These are phyloP conservation scores for Cossypha dichroa DNA, from an alignment of 2,797 vertebrate species.

Conservation along the genomic window DNA sequence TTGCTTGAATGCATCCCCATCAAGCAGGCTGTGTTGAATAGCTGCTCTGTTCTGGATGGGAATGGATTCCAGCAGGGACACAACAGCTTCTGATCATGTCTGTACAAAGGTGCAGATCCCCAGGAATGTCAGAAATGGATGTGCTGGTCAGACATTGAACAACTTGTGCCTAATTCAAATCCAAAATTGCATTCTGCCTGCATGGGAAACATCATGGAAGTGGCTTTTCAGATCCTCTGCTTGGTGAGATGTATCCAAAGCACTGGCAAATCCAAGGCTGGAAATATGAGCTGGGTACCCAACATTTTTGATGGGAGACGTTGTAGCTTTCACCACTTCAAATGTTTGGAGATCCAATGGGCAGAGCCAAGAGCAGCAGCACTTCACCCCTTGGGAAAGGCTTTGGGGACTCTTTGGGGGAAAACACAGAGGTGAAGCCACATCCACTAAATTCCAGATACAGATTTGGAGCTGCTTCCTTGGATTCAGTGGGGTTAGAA, in stretches of 20 bases:
- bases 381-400: not conserved
- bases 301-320: not conserved
- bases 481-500: not conserved
- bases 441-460: not conserved
- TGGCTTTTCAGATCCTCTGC: not conserved
- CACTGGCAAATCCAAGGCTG: not conserved
- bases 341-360: not conserved
- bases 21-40: not conserved
- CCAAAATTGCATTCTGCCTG: not conserved
- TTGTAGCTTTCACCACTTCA: not conserved
- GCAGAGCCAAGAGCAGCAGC: not conserved
- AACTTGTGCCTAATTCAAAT: not conserved
- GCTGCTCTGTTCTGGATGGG: not conserved
- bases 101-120: not conserved
- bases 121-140: not conserved
- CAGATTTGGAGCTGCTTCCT: not conserved
- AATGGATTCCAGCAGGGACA: not conserved
- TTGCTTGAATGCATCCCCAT: not conserved
- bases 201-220: not conserved
- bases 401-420: not conserved
- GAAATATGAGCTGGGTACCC: not conserved
- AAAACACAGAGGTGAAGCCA: not conserved
- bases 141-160: not conserved
- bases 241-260: not conserved
- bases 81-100: not conserved